Evolutionary conservation across 2,888 invertebrate genomes (phyloP).

Genomic region (Drosophila recens): DNA sequence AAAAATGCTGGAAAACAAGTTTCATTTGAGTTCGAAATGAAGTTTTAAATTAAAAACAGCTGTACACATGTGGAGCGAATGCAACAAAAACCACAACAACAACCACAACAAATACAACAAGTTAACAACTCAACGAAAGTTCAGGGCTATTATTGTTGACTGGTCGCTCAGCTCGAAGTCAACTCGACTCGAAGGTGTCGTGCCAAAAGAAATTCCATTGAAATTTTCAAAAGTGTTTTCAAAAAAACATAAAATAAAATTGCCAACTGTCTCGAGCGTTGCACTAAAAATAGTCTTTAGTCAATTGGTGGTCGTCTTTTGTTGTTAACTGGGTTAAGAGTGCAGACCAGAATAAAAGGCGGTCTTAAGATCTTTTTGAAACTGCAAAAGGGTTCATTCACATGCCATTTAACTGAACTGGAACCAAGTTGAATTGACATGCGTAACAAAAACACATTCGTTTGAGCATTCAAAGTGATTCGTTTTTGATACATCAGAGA

Average conservation of each 20-base stretch:
- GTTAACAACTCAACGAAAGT: constrained; percentile 62
- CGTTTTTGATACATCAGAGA: constrained; percentile 14
- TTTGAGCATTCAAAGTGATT: constrained; percentile 4
- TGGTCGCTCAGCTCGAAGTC: constrained; percentile 18
- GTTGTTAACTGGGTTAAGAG: constrained; percentile 58
- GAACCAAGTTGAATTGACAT: constrained; percentile 7
- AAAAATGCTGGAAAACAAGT: constrained; percentile 65
- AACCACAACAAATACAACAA: constrained; percentile 32
- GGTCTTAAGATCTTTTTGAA: constrained; percentile 4
- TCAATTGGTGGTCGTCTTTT: constrained; percentile 34
- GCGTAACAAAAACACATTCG: neutral
- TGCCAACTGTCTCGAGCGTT: too few relatives aligned
- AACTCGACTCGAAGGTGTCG: constrained; percentile 42
- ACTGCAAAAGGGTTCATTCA: constrained; percentile 31
- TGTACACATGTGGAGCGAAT: constrained; percentile 60
- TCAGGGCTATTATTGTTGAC: constrained; percentile 62
- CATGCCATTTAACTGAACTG: constrained; percentile 11
- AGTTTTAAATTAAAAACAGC: constrained; percentile 67
- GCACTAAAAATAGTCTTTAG: constrained; percentile 42
- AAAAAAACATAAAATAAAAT: constrained; percentile 19
- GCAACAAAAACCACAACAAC: too few relatives aligned
- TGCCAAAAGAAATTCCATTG: constrained; percentile 61
- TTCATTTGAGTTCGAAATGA: constrained; percentile 57
- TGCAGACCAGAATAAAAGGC: constrained; percentile 32
- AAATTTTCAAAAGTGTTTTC: constrained; percentile 24